These are phyloP conservation scores for Leptinotarsa lineolata DNA, from an alignment of 1,140 invertebrate genomes.

Conservation along the genomic window DNA sequence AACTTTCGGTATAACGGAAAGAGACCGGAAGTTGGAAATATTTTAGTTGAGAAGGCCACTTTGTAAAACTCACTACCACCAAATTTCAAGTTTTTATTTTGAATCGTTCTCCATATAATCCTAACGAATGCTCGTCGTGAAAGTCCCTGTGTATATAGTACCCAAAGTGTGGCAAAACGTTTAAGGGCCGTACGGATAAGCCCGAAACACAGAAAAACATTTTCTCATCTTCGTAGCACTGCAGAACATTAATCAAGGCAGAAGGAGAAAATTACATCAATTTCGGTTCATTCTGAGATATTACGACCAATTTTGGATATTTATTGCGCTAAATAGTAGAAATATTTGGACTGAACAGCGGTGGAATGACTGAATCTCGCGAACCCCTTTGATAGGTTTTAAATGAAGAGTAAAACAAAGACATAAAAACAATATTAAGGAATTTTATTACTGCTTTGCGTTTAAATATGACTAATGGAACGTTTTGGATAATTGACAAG, in stretches of 20 bases:
- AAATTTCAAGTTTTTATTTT: too few relatives aligned
- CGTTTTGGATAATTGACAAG: too few relatives aligned
- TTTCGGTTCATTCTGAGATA: not conserved
- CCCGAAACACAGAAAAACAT: not conserved
- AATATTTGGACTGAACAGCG: not conserved
- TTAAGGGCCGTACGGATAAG: too few relatives aligned
- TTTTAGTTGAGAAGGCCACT: too few relatives aligned
- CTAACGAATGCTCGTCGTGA: too few relatives aligned
- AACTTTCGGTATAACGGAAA: too few relatives aligned
- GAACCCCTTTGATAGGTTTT: not conserved
- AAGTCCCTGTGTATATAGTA: too few relatives aligned
- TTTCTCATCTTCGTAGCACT: not conserved
- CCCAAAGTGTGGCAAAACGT: too few relatives aligned
- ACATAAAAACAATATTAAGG: not conserved
- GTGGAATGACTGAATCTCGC: conserved; percentile 1
- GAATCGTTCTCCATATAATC: too few relatives aligned
- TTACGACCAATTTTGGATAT: not conserved
- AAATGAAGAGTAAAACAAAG: not conserved
- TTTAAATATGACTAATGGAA: too few relatives aligned
- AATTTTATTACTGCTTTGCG: not conserved
- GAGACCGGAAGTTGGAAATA: too few relatives aligned
- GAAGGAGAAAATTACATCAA: not conserved
- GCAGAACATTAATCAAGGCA: not conserved
- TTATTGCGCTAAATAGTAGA: not conserved
- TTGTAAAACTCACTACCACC: too few relatives aligned